Evolutionary conservation across 2,113 vertebrate genomes (phyloP), one percentile per base, ranked within the genome.

Genomic region (Labrus mixtus): DNA sequence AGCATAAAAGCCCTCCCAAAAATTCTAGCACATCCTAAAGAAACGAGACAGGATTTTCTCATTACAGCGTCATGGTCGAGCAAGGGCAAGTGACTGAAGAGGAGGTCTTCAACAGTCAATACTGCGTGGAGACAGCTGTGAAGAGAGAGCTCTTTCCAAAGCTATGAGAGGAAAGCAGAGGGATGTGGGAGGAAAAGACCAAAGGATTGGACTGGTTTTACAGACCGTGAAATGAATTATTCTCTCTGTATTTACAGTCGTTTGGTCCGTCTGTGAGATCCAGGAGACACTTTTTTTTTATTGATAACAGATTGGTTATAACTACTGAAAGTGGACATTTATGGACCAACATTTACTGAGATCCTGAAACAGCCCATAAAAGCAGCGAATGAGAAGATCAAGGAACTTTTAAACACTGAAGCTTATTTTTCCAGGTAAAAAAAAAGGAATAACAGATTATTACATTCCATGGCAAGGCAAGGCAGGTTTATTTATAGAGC

Each of bases 11-110:
- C 62, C 19, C 55, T 55, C 19, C 36, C 61, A 76, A 79, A 83
- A 51, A 79, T 56, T 68, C 36, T 62, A 73, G 36, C 66, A n/a
- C 64, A 61, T 60, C 48, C 60, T 46, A 62, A 75, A 84, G 39
- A 84, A 89, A 81, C 17, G 54, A 58, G 17, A 73, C 56, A 79
- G 68, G 64, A 77, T 69, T 87, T 83, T 78, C 60, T 86, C 55
- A 73, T 86, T 79, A 79, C 45, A 51, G 15, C 65, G 54, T 78
- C 57, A 68, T 23, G 56, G 51, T 60, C 70, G 69, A 79, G 73
- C 79, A 78, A 83, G 76, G 68, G 39, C 73, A 82, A 74, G 64
- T 60, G 74, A 79, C 55, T 74, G 68, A 76, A 72, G 68, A 80
- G 36, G 48, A 84, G 73, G 63, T 68, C 59, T 73, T 77, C 55